A percentile compares a stretch with the other conserved stretches of the same genome.
Conservation (phyloP, 2,888 invertebrate genomes). For the Eupithecia subfuscata region DNA sequence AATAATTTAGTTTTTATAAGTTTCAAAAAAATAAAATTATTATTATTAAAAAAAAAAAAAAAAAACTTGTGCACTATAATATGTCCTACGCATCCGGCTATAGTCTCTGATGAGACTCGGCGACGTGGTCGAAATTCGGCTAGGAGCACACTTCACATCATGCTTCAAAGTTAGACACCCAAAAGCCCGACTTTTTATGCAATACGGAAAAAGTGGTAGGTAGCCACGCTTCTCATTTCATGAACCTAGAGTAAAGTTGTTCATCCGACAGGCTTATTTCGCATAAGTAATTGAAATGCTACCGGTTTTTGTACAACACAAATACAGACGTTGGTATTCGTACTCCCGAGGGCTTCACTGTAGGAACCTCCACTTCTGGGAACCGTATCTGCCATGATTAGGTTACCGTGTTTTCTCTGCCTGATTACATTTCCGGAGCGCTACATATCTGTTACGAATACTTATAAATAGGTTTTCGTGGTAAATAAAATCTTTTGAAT, state of each 20-base stretch:
- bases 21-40: no score
- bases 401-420: constrained; percentile 28
- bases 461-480: not conserved
- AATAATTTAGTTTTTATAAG: no score
- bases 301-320: not conserved
- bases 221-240: not conserved
- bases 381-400: constrained; percentile 17
- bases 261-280: not conserved
- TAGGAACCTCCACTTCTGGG: constrained; percentile 4
- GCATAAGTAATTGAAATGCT: constrained; percentile 10
- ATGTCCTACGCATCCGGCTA: no score
- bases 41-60: no score
- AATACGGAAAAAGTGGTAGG: not conserved
- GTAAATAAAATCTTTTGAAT: not conserved
- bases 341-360: not conserved
- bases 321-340: not conserved
- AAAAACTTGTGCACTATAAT: no score
- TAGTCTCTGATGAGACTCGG: no score
- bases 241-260: not conserved
- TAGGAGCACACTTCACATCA: no score
- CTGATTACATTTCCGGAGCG: constrained; percentile 22
- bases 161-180: not conserved
- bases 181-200: not conserved
- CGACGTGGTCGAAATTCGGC: no score
- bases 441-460: not conserved